Evolutionary conservation across 2,797 vertebrate species (phyloP).

Genomic region (Mastacembelus armatus): DNA sequence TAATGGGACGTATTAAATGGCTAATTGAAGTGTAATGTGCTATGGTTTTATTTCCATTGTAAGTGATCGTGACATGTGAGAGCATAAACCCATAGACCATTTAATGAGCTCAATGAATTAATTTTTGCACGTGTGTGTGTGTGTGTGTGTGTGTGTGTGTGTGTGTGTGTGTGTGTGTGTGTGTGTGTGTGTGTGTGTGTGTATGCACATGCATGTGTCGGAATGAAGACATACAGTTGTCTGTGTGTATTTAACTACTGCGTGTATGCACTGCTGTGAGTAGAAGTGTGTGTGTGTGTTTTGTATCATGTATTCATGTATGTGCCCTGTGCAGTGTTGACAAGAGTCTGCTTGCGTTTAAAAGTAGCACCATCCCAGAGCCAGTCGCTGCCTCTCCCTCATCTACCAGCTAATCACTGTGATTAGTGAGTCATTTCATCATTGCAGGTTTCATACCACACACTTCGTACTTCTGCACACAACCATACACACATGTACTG

Average conservation of each 20-base stretch:
- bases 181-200: slow-evolving; percentile 27
- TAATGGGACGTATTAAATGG: slow-evolving; percentile 75
- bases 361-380: slow-evolving; percentile 36
- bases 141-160: slow-evolving; percentile 11
- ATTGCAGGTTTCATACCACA: slow-evolving; percentile 76
- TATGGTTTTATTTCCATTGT: slow-evolving; percentile 73
- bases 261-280: not conserved
- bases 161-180: slow-evolving; percentile 18
- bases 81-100: slow-evolving; percentile 76
- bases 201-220: slow-evolving; percentile 19
- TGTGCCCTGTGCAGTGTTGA: slow-evolving; percentile 19
- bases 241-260: slow-evolving; percentile 36
- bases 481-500: slow-evolving; percentile 3
- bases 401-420: slow-evolving; percentile 75
- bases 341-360: slow-evolving; percentile 25
- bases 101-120: slow-evolving; percentile 73
- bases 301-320: not conserved
- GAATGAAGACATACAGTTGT: slow-evolving; percentile 35
- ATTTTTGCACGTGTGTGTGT: slow-evolving; percentile 52
- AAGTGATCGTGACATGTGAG: slow-evolving; percentile 74
- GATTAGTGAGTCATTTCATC: slow-evolving; percentile 80
- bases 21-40: slow-evolving; percentile 81
- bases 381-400: slow-evolving; percentile 46
- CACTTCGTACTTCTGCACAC: slow-evolving; percentile 48
- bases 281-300: slow-evolving; percentile 6